Percentiles rank a stretch among this genome's conserved stretches.
phyloP scores from a whole-genome alignment of 2,113 vertebrate genomes.

The Rhea americana region DNA sequence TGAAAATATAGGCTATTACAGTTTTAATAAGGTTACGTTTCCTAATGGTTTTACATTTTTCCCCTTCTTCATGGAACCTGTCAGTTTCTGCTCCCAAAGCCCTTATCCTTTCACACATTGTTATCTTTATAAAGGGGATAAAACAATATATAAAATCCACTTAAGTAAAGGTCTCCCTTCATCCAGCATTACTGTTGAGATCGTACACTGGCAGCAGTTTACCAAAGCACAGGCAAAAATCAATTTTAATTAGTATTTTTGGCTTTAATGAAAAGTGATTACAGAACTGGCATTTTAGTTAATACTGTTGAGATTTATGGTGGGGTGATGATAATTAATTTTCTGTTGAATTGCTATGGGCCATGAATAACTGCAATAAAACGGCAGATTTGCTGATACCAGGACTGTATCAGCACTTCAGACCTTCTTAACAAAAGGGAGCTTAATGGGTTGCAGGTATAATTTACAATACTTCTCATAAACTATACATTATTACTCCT shows the following conservation, averaged over 20 bases:
- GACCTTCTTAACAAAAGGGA: conserved; percentile 72
- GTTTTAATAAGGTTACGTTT: conserved; percentile 50
- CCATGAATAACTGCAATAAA: conserved; percentile 75
- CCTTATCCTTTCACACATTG: conserved; percentile 72
- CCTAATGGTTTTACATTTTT: conserved; percentile 17
- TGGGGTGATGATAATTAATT: conserved; percentile 82
- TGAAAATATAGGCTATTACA: conserved; percentile 17
- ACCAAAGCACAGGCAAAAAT: conserved; percentile 78
- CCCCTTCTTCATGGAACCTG: background rate
- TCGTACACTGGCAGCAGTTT: conserved; percentile 75
- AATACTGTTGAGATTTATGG: conserved; percentile 82
- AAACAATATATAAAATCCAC: conserved; percentile 76
- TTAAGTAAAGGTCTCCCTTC: conserved; percentile 74
- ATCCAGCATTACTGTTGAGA: conserved; percentile 64
- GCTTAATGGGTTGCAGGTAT: conserved; percentile 72
- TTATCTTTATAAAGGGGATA: conserved; percentile 73
- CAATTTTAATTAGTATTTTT: conserved; percentile 89
- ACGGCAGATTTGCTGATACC: conserved; percentile 75
- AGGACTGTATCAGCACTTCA: conserved; percentile 72
- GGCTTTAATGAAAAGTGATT: conserved; percentile 84
- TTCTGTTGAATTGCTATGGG: conserved; percentile 76
- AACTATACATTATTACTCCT: conserved; percentile 67
- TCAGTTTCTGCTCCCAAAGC: conserved; percentile 36
- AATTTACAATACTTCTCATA: conserved; percentile 70
- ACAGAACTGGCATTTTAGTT: conserved; percentile 85